Evolutionary conservation across 2,797 vertebrate genomes (phyloP).

Genomic region (Cryptoprocta ferox): DNA sequence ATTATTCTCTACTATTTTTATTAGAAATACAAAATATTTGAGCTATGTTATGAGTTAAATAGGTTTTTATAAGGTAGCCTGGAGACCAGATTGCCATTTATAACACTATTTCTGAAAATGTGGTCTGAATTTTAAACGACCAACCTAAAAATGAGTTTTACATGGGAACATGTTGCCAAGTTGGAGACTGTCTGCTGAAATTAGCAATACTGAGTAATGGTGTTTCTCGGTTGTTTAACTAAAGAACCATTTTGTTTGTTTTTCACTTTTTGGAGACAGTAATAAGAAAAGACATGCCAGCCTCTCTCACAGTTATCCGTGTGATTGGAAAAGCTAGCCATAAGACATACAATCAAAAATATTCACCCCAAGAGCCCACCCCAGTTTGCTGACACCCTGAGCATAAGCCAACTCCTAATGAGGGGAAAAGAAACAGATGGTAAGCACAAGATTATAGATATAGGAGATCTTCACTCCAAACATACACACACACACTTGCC

Average conservation of each 20-base stretch:
- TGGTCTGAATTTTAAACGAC: conserved; percentile 66
- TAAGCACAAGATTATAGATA: not conserved
- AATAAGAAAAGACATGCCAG: not conserved
- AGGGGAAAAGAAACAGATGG: not conserved
- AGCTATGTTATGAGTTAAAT: conserved; percentile 58
- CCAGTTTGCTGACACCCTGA: not conserved
- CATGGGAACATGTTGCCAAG: not conserved
- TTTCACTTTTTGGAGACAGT: not conserved
- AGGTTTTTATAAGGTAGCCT: conserved; percentile 65
- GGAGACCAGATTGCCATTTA: conserved; percentile 53
- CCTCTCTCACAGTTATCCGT: not conserved
- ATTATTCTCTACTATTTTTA: conserved; percentile 64
- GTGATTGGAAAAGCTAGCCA: not conserved
- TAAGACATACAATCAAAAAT: not conserved
- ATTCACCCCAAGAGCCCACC: not conserved
- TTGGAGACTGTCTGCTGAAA: not conserved
- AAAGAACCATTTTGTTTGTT: not conserved
- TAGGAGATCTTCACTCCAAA: too few species aligned
- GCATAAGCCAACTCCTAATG: not conserved
- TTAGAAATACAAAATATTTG: conserved; percentile 69
- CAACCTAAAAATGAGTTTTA: conserved; percentile 52
- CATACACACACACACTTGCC: not conserved
- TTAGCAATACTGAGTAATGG: not conserved
- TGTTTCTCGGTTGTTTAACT: conserved; percentile 40
- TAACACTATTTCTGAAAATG: conserved; percentile 46